phyloP scores from a whole-genome alignment of 2,797 vertebrate genomes.

The Psittacula derbiana region DNA sequence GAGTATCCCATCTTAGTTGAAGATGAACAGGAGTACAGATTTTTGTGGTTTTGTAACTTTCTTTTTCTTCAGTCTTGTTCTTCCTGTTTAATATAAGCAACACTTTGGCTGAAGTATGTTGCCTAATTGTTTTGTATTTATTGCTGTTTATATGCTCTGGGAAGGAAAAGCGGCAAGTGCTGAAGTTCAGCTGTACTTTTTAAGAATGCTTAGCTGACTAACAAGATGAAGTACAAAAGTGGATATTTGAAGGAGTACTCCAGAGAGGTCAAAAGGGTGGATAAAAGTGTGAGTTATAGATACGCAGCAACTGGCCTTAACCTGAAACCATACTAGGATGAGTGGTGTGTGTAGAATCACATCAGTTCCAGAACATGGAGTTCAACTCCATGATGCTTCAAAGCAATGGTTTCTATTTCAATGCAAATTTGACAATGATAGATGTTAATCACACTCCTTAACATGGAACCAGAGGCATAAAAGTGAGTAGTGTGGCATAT shows the following conservation, averaged over 20 bases:
- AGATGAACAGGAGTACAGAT: neutral
- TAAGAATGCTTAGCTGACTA: neutral
- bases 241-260: neutral
- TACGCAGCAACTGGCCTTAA: constrained; percentile 48
- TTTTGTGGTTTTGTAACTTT: neutral
- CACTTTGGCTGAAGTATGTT: neutral
- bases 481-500: constrained; percentile 52
- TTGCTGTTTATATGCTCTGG: neutral
- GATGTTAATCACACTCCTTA: constrained; percentile 53
- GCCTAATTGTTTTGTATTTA: neutral
- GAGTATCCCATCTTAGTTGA: neutral
- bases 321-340: constrained; percentile 47
- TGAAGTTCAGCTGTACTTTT: neutral
- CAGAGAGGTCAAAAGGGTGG: neutral
- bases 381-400: constrained; percentile 45
- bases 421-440: constrained; percentile 67
- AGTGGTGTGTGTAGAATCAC: constrained; percentile 54
- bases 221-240: neutral
- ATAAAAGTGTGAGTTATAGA: constrained; percentile 22
- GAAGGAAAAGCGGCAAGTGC: neutral
- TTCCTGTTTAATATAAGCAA: neutral
- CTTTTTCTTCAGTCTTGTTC: neutral
- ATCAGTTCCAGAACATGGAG: constrained; percentile 62
- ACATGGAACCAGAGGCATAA: constrained; percentile 38
- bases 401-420: constrained; percentile 64